Evolutionary conservation across 2,113 vertebrate genomes (phyloP), one percentile per base, ranked within the genome.

Genomic region (Ceratotherium simum): DNA sequence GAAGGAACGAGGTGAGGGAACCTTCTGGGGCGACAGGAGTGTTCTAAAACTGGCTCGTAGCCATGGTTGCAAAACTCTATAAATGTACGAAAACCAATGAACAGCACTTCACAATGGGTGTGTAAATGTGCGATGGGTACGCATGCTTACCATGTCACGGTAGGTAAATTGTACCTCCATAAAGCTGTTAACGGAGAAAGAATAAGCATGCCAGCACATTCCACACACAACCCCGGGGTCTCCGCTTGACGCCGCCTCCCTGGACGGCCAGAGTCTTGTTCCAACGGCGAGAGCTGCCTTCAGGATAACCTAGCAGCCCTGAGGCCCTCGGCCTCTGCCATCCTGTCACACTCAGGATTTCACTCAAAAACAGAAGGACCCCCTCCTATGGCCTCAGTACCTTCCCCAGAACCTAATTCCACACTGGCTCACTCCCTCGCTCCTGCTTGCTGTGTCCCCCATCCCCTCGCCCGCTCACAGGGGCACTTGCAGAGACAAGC

Each of bases 141-240:
- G 20, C 17, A 0, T 14, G 13, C 21, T 10, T 46, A 84, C 3
- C 1, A 29, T 3, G 18, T n/a, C 64, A 18, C 5, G 9, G 83
- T 54, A 54, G 14, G 51, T 54, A 54, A 54, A 54, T 54, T 54
- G 17, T 10, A 3, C 75, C 16, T 25, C 84, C 6, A 29, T 33
- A 48, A 10, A 79, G 51, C 36, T 0, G 31, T 9, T 2, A 23
- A n/a, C 16, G 0, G 48, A 54, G 46, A 6, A 48, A 25, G 7
- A 20, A 46, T 6, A 7, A 6, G 23, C 20, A 8, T 1, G 16
- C 60, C 4, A 4, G 1, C 1, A 12, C 23, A 1, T 21, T 10
- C 2, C 0, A 5, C 62, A 5, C 62, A 16, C 48, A 0, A 27
- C 6, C 6, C 8, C 6, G 6, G 39, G 16, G 31, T 1, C 87